phyloP scores from a whole-genome alignment of 2,113 vertebrate species.

The Pedetes capensis region DNA sequence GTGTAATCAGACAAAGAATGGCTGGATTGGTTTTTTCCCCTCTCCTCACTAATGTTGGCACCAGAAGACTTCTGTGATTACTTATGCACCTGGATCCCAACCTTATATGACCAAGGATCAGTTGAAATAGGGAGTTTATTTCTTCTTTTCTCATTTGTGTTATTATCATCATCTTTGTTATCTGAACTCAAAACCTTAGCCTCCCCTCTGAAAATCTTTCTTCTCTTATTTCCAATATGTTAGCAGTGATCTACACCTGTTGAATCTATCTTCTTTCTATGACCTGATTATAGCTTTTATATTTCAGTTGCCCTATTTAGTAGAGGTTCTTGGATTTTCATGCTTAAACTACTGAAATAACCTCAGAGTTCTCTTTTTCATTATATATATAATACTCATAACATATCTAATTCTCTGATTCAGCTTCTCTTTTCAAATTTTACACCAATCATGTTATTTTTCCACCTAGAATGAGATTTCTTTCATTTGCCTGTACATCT shows the following conservation, averaged over 20 bases:
- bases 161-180: neutral
- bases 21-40: neutral
- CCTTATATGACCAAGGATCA: neutral
- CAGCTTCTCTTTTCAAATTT: too few relatives aligned
- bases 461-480: neutral
- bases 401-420: neutral
- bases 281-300: neutral
- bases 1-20: neutral
- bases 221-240: neutral
- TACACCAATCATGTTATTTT: too few relatives aligned
- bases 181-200: neutral
- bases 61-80: neutral
- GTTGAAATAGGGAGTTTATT: neutral
- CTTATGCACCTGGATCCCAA: neutral
- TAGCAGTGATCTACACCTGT: neutral
- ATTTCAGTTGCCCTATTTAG: neutral
- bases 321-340: neutral
- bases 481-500: neutral
- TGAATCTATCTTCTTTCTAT: neutral
- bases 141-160: neutral
- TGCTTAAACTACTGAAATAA: neutral
- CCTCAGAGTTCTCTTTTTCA: neutral
- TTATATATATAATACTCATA: neutral
- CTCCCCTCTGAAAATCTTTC: neutral
- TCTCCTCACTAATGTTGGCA: neutral